Evolutionary conservation across 2,113 vertebrate species (phyloP), one percentile per base, ranked within the genome.

Genomic region (Etheostoma cragini): DNA sequence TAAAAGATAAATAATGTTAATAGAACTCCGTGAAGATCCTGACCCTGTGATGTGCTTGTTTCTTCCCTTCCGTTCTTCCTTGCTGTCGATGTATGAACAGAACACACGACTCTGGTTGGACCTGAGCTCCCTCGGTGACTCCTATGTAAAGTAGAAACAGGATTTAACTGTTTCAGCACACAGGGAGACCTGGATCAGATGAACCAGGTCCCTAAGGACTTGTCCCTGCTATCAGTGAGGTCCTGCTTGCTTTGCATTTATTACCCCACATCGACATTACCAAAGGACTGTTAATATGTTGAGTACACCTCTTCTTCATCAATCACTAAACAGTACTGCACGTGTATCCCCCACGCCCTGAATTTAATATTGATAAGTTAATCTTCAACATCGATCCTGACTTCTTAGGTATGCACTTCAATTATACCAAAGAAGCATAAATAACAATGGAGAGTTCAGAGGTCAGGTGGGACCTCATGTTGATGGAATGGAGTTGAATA

Each of bases 281-380:
- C 61, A 75, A 21, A 69, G 69, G 49, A 63, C 72, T 71, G 58
- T 38, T 73, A 56, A 65, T 70, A 76, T 58, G 71, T 81, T 11
- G 50, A 67, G 76, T 61, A 8, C 56, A 76, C 72, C 70, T 88
- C 69, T 56, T 58, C 62, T 61, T 72, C 90, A 87, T 91, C 90
- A 60, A 74, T 85, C 68, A 79, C 47, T n/a, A n/a, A n/a, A n/a
- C n/a, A n/a, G n/a, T 30, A 47, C 22, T 30, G n/a, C 49, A 46
- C 38, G 62, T 72, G 21, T 33, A 1, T 30, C 49, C 49, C 67
- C 16, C 35, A 24, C 52, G 8, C 13, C 61, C 21, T 52, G 15
- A 54, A 77, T 84, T 88, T 65, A 47, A 63, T 84, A 85, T 89
- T 77, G 76, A 84, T 84, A 78, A 57, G 62, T 87, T 54, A 24